These are phyloP conservation scores for Oreonectes daqikongensis DNA, from an alignment of 2,797 vertebrate species.

Conservation along the genomic window DNA sequence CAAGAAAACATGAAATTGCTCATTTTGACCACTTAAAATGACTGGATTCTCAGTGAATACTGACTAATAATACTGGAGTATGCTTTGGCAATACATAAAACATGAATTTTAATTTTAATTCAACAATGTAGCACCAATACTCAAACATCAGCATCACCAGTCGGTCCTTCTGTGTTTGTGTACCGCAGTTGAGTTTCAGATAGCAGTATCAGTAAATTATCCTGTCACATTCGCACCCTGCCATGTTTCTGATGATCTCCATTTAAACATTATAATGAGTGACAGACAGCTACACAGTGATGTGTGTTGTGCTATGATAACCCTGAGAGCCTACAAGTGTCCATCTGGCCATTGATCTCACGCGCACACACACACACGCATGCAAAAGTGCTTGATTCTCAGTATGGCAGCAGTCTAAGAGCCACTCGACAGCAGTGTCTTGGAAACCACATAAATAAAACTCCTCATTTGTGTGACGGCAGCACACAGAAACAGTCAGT, in stretches of 20 bases:
- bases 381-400: slow-evolving; percentile 56
- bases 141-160: too few species aligned
- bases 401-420: slow-evolving; percentile 56
- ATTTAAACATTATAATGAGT: background rate
- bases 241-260: background rate
- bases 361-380: slow-evolving; percentile 43
- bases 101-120: too few species aligned
- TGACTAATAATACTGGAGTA: too few species aligned
- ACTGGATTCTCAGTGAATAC: too few species aligned
- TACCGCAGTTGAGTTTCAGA: background rate
- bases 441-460: slow-evolving; percentile 75
- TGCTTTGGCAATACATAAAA: too few species aligned
- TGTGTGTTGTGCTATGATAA: background rate
- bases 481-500: too few species aligned
- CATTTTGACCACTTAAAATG: too few species aligned
- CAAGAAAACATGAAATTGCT: too few species aligned
- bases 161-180: too few species aligned
- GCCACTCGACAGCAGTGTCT: slow-evolving; percentile 66
- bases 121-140: too few species aligned
- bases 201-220: background rate
- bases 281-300: background rate
- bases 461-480: slow-evolving; percentile 21
- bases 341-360: background rate
- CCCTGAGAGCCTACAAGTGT: background rate
- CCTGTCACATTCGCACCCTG: slow-evolving; percentile 50